Evolutionary conservation across 2,113 vertebrate genomes (phyloP).

Genomic region (Loxodonta africana): DNA sequence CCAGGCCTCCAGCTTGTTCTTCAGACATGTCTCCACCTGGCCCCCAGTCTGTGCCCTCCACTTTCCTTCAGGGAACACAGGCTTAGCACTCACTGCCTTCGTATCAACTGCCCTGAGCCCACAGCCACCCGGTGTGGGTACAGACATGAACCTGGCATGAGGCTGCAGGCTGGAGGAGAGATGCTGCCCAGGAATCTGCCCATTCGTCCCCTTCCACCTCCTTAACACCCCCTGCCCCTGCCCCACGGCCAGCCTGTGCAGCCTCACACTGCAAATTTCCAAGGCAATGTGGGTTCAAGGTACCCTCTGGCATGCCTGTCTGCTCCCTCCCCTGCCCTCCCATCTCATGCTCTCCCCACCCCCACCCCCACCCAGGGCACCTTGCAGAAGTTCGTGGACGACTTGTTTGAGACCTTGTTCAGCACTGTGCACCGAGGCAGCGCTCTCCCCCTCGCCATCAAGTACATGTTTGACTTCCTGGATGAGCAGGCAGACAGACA

Average conservation of each 20-base stretch:
- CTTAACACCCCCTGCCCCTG: too few species aligned
- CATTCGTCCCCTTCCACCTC: neutral
- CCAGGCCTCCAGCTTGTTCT: neutral
- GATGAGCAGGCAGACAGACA: slow-evolving; percentile 99
- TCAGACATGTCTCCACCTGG: neutral
- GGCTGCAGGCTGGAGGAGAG: neutral
- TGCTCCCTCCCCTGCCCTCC: neutral
- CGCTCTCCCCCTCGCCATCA: slow-evolving; percentile 97
- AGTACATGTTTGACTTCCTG: slow-evolving; percentile 99
- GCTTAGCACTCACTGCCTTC: neutral
- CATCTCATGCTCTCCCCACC: slow-evolving; percentile 39
- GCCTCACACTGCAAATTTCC: neutral
- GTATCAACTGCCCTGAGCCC: neutral
- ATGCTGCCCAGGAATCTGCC: neutral
- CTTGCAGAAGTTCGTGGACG: slow-evolving; percentile 98
- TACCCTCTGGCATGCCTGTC: slow-evolving; percentile 43
- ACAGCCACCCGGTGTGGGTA: neutral
- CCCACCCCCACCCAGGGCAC: slow-evolving; percentile 91
- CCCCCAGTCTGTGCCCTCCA: neutral
- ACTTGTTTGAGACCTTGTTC: slow-evolving; percentile 99
- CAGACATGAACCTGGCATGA: neutral
- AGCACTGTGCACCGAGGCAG: slow-evolving; percentile 98
- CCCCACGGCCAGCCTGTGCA: neutral
- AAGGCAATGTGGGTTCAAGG: neutral
- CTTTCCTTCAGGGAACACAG: neutral